Base-by-base conservation (phyloP, 2,888 invertebrate genomes). In the Drosophila meridiana region DNA sequence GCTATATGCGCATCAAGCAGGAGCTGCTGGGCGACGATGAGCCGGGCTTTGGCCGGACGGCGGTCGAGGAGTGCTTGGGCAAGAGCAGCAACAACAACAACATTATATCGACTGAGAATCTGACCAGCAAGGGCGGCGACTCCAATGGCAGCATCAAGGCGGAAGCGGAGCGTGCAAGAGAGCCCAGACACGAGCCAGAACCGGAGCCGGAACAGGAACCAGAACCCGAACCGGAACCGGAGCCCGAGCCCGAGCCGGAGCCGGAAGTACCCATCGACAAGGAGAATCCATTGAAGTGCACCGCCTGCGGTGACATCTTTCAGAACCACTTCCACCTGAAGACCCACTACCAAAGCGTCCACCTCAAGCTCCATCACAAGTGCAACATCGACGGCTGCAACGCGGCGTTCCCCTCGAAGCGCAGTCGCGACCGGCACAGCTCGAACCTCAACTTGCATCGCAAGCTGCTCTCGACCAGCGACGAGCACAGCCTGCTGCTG, bases 301-400 rank as follows among this genome's bases (percentile, higher is more conserved):
- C 97, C 4, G 97, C 97, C 40, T 99, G 99, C 92, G 97, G 97
- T 8, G 98, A 98, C 93, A 95, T 97, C 90, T 99, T 98, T 93
- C 98, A 97, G 93, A 99, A 98, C 91, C 96, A 97, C 88, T 98
- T 98, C 92, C 97, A 97, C 58, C 96, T 98, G 32, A 98, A 98
- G 93, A 97, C 97, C 2, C 99, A 99, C 92, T 99, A 98, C 93
- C 98, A 98, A 94, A 98, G 97, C 93, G 97, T 98, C 11, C 99
- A 99, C 93, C 95, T 99, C 61, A 99, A 99, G 93, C 94, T 98
- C 71, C 97, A 98, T 96, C 98, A 98, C 93, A 97, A 97, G 92
- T 99, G 99, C 94, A 97, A 96, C 89, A 96, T 98, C 34, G 98
- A 98, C 80, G 98, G 98, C 1, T 99, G 99, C 92, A 97, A 97